These are phyloP conservation scores for Chionoecetes opilio DNA, from an alignment of 1,140 invertebrate genomes.

Conservation along the genomic window DNA sequence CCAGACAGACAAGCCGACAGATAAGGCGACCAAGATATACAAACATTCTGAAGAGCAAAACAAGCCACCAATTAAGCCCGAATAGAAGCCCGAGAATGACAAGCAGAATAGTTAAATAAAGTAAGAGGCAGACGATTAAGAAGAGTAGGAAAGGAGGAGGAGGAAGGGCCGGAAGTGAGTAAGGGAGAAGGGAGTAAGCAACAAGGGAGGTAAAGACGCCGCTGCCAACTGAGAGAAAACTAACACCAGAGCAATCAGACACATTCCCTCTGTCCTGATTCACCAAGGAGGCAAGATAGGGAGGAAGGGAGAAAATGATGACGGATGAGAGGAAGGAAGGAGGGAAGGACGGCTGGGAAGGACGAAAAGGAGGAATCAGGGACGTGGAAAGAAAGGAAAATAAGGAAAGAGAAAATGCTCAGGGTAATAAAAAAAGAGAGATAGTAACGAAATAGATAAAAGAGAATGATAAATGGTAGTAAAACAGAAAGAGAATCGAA, in stretches of 20 bases:
- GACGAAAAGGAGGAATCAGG: not conserved
- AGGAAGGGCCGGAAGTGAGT: not conserved
- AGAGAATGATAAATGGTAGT: too few species aligned
- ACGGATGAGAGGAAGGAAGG: not conserved
- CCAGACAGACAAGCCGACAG: too few species aligned
- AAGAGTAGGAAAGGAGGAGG: not conserved
- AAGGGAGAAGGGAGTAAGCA: not conserved
- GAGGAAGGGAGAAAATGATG: not conserved
- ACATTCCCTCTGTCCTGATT: slow-evolving; percentile 12
- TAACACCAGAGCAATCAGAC: slow-evolving; percentile 5
- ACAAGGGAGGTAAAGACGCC: not conserved
- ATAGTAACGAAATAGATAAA: not conserved
- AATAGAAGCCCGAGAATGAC: not conserved
- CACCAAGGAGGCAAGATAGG: slow-evolving; percentile 50
- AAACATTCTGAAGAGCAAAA: too few species aligned
- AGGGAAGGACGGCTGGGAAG: not conserved
- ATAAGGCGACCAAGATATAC: too few species aligned
- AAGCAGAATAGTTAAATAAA: not conserved
- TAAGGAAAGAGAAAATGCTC: not conserved
- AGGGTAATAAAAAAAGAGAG: not conserved
- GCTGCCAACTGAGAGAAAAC: slow-evolving; percentile 16
- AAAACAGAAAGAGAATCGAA: too few species aligned
- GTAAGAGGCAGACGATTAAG: not conserved
- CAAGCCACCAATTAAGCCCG: not conserved
- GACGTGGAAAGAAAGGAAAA: not conserved